These are phyloP conservation scores for Hemichromis elongatus DNA, from an alignment of 2,113 vertebrate genomes.

Conservation along the genomic window DNA sequence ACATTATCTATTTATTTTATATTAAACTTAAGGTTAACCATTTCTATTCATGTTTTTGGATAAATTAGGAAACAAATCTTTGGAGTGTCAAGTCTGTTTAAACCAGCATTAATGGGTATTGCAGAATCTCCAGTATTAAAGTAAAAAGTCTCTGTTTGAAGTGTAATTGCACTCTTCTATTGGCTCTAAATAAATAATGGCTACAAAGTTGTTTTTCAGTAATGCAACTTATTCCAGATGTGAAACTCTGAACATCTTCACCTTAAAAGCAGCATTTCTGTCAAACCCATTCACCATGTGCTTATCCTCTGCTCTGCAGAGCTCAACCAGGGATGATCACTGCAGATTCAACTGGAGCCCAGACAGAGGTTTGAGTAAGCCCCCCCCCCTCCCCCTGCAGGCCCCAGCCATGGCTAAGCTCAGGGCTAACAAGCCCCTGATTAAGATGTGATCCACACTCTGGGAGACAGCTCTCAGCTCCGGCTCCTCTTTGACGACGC, in stretches of 20 bases:
- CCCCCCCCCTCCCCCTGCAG: constrained; percentile 2
- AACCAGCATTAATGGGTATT: background rate
- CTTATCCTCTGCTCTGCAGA: background rate
- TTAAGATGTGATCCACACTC: constrained; percentile 56
- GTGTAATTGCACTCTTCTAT: background rate
- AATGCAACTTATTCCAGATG: background rate
- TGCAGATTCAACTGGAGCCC: background rate
- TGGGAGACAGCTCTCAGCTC: constrained; percentile 44
- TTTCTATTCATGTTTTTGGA: background rate
- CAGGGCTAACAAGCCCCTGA: constrained; percentile 56
- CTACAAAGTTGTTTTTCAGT: background rate
- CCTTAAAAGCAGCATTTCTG: background rate
- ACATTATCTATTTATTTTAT: background rate
- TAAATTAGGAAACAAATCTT: background rate
- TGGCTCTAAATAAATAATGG: background rate
- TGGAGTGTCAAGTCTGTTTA: background rate
- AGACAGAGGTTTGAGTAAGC: background rate
- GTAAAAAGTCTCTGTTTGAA: background rate
- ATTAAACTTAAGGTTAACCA: background rate
- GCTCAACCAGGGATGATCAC: background rate
- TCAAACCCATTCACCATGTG: background rate
- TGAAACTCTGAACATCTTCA: background rate
- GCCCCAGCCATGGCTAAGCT: background rate
- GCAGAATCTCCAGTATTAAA: background rate
- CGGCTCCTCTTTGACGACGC: constrained; percentile 7